Percentiles rank a stretch among this genome's conserved stretches.
phyloP scores from a whole-genome alignment of 2,113 vertebrate genomes.

The Scalopus aquaticus region DNA sequence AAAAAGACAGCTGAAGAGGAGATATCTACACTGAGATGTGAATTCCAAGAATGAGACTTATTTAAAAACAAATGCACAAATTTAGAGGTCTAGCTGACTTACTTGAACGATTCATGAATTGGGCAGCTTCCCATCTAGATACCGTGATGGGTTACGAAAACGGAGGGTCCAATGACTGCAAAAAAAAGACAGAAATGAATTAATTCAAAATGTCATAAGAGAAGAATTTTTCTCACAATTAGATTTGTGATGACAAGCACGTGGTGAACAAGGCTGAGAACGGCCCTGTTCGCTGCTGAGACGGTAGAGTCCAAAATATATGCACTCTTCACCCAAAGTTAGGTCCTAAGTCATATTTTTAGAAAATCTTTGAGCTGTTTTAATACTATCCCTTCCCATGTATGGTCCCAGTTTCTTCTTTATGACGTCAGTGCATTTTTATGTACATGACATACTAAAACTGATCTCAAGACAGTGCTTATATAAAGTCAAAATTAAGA shows the following conservation, averaged over 20 bases:
- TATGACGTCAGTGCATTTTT: background rate
- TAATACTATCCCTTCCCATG: background rate
- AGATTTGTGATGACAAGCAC: constrained; percentile 39
- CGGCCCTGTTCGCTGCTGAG: background rate
- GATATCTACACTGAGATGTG: background rate
- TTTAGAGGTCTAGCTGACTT: too few species aligned
- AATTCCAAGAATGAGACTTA: background rate
- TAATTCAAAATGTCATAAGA: background rate
- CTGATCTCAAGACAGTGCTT: background rate
- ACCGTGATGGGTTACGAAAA: too few species aligned
- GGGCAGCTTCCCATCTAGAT: too few species aligned
- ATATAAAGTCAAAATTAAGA: constrained; percentile 11
- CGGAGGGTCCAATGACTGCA: background rate
- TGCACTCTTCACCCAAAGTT: background rate
- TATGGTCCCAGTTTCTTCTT: background rate
- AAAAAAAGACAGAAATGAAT: background rate
- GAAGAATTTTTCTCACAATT: background rate
- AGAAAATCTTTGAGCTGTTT: constrained; percentile 9
- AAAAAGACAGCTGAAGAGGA: background rate
- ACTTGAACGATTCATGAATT: too few species aligned
- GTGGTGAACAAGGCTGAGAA: background rate
- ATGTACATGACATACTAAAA: background rate
- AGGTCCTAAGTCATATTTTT: background rate
- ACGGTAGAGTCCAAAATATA: background rate
- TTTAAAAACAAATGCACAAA: too few species aligned